Evolutionary conservation across 2,113 vertebrate species (phyloP).

Genomic region (Thunnus maccoyii): DNA sequence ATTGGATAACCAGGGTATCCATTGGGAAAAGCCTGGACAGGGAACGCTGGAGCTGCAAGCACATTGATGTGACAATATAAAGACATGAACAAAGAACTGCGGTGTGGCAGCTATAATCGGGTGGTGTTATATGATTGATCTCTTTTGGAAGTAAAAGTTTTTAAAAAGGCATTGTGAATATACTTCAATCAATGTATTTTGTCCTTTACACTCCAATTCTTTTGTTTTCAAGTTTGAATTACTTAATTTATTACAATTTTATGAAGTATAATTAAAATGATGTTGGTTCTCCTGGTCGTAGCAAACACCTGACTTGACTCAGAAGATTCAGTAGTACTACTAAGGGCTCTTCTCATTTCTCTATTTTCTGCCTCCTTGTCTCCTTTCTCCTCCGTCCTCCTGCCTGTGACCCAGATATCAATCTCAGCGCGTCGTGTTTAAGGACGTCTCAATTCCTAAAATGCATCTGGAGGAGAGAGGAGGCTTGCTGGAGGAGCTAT

Average conservation of each 20-base stretch:
- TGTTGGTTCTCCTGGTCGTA: not conserved
- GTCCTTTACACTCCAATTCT: not conserved
- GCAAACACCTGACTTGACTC: no score
- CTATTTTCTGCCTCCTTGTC: no score
- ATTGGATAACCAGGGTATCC: slow-evolving; percentile 93
- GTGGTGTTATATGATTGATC: not conserved
- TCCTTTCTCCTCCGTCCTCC: no score
- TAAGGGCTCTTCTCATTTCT: no score
- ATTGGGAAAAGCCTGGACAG: slow-evolving; percentile 92
- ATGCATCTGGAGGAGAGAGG: no score
- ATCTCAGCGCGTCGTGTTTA: no score
- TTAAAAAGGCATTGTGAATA: not conserved
- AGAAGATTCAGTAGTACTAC: no score
- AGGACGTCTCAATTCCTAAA: no score
- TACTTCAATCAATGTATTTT: no score
- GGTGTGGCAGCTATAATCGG: not conserved
- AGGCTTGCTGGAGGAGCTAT: no score
- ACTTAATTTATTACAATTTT: no score
- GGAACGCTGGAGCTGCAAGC: slow-evolving; percentile 90
- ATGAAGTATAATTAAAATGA: not conserved
- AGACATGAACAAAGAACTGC: not conserved
- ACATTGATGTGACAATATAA: slow-evolving; percentile 26
- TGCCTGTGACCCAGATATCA: no score
- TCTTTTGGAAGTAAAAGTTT: not conserved
- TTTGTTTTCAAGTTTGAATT: not conserved